Evolutionary conservation across 2,888 invertebrate genomes (phyloP), one percentile per base, ranked within the genome.

Genomic region (Orthosia cruda): DNA sequence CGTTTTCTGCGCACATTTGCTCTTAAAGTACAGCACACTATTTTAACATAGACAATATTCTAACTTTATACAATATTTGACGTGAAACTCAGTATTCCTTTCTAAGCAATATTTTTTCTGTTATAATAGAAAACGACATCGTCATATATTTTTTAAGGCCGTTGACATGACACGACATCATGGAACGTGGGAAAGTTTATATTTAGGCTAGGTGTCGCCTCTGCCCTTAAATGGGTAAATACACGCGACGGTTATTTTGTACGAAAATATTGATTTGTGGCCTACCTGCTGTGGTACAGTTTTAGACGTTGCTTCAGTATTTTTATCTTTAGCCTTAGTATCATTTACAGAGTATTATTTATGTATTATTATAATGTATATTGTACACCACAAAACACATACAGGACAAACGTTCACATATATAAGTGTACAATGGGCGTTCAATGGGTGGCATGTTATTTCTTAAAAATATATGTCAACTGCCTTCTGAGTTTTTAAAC

Each of bases 161-260:
- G 69, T 85, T 86, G 88, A 88, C 87, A 88, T 82, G 81, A 77
- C 87, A 88, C 81, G 81, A 77, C 81, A 77, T 75, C 78, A 85
- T 63, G 73, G 77, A 84, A 81, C 91, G 90, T 91, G 91, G 89
- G 90, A 91, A 90, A 84, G 74, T 88, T 89, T 89, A 91, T 90
- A 90, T 91, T 85, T 85, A 87, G 86, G 59, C 71, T 81, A 73
- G 75, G 81, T 88, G 84, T 84, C 80, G 84, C 74, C 72, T 70
- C 75, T 72, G 63, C 76, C 75, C 74, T 73, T 86, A 86, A 89
- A 84, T 83, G 77, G 63, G 63, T 71, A 66, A 74, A 74, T 71
- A 83, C 88, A 89, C 84, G 88, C 80, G 45, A 89, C 61, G 70
- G 73, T 62, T 75, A 77, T 73, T 77, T 54, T 69, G 71, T 80